phyloP scores from a whole-genome alignment of 2,113 vertebrate genomes.

The Sylvilagus bachmani region DNA sequence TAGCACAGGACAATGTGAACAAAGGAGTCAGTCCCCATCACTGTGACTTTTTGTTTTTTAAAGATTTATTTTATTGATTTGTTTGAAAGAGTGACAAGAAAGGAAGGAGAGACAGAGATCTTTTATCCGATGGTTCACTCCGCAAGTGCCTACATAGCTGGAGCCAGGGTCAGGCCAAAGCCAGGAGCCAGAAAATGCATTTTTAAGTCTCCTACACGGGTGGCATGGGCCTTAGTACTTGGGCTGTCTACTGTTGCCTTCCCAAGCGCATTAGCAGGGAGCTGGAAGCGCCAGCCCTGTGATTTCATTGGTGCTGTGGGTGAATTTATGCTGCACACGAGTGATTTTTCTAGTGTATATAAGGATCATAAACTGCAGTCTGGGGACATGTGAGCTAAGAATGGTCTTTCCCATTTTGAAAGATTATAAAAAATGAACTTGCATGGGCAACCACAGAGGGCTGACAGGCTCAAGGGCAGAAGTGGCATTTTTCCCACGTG shows the following conservation, averaged over 20 bases:
- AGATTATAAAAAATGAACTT: background rate
- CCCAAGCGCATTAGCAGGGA: too few relatives aligned
- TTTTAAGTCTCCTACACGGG: too few relatives aligned
- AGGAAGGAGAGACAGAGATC: too few relatives aligned
- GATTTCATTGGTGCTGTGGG: background rate
- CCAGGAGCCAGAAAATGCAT: too few relatives aligned
- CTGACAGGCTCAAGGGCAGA: background rate
- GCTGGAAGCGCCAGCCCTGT: too few relatives aligned
- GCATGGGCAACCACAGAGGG: background rate
- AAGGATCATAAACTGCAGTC: background rate
- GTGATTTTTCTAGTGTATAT: background rate
- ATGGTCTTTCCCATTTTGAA: background rate
- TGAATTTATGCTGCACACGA: background rate
- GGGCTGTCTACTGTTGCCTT: too few relatives aligned
- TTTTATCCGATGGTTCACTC: too few relatives aligned
- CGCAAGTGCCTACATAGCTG: too few relatives aligned
- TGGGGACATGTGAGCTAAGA: background rate
- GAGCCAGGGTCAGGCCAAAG: too few relatives aligned
- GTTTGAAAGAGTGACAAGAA: too few relatives aligned
- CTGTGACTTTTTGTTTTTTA: background rate
- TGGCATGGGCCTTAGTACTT: too few relatives aligned
- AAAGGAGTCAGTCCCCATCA: background rate
- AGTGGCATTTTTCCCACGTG: rapidly evolving
- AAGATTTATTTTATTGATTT: too few relatives aligned
- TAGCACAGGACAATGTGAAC: background rate